phyloP scores from a whole-genome alignment of 1,140 invertebrate species.

The Drosophila lini region DNA sequence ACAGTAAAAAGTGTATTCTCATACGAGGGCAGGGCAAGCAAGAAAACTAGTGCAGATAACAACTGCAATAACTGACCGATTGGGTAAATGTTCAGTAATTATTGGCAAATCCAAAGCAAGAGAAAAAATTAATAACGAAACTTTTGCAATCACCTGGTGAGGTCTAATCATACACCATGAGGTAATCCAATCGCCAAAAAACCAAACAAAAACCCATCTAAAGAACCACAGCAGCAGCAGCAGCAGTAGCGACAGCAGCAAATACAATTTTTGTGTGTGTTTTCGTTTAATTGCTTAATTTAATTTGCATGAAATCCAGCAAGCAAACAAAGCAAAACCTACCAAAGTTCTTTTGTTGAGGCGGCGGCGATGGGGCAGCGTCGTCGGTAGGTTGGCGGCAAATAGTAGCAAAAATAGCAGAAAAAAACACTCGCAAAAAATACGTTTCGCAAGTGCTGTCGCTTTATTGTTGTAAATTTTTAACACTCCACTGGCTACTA shows the following conservation, averaged over 20 bases:
- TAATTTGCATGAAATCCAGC: slow-evolving; percentile 71
- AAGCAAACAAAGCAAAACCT: slow-evolving; percentile 61
- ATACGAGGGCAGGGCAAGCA: neutral
- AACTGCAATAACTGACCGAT: slow-evolving; percentile 38
- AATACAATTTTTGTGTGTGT: slow-evolving; percentile 48
- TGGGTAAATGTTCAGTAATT: slow-evolving; percentile 38
- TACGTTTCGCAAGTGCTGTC: slow-evolving; percentile 44
- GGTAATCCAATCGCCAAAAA: slow-evolving; percentile 34
- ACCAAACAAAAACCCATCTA: slow-evolving; percentile 26
- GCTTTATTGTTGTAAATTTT: slow-evolving; percentile 51
- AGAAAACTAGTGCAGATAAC: slow-evolving; percentile 30
- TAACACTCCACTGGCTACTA: slow-evolving; percentile 65
- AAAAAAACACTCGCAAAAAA: slow-evolving; percentile 38
- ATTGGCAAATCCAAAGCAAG: slow-evolving; percentile 23
- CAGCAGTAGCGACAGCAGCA: slow-evolving; percentile 2
- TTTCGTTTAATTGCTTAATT: slow-evolving; percentile 76
- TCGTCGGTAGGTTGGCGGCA: slow-evolving; percentile 34
- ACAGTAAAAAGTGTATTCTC: slow-evolving; percentile 6
- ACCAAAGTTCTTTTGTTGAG: slow-evolving; percentile 80
- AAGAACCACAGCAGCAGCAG: slow-evolving; percentile 21
- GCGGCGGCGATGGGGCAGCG: slow-evolving; percentile 11
- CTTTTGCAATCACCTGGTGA: slow-evolving; percentile 39
- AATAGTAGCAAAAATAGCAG: slow-evolving; percentile 18
- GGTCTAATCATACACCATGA: slow-evolving; percentile 25
- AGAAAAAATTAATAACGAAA: slow-evolving; percentile 41